Percentiles rank a stretch among this genome's conserved stretches.
Conservation (phyloP, 2,113 vertebrate genomes). For the Neolamprologus longior region DNA sequence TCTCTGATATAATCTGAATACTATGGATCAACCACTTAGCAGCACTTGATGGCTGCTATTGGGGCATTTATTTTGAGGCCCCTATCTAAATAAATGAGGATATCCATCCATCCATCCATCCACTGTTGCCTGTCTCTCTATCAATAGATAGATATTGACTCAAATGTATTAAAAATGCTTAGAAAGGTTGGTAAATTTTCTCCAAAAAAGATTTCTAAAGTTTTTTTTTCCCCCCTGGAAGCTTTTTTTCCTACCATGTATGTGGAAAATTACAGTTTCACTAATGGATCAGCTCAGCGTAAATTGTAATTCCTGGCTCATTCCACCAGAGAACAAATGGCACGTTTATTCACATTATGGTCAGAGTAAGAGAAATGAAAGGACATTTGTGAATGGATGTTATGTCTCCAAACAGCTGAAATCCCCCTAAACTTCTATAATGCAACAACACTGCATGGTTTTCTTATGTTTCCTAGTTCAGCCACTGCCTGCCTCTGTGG, state of each 20-base stretch:
- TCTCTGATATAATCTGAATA: neutral
- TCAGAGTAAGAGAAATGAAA: neutral
- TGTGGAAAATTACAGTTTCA: neutral
- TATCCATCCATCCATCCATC: neutral
- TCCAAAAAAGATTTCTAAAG: neutral
- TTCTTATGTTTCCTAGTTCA: neutral
- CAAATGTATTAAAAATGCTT: neutral
- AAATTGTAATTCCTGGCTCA: neutral
- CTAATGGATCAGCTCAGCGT: neutral
- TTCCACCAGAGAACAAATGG: neutral
- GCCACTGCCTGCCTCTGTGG: neutral
- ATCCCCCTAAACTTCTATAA: neutral
- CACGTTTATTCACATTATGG: neutral
- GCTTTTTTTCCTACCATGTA: neutral
- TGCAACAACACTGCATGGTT: neutral
- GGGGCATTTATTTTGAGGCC: neutral
- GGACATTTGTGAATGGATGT: neutral
- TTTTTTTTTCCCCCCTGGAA: neutral
- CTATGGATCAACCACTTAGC: neutral
- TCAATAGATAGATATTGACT: neutral
- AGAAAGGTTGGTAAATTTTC: neutral
- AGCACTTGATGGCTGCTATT: neutral
- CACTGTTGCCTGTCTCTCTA: neutral
- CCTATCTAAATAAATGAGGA: neutral
- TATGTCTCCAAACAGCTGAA: neutral